Evolutionary conservation across 92 coral and sea anemone species (phyloP).

Genomic region (Parazoanthus atlanticus): DNA sequence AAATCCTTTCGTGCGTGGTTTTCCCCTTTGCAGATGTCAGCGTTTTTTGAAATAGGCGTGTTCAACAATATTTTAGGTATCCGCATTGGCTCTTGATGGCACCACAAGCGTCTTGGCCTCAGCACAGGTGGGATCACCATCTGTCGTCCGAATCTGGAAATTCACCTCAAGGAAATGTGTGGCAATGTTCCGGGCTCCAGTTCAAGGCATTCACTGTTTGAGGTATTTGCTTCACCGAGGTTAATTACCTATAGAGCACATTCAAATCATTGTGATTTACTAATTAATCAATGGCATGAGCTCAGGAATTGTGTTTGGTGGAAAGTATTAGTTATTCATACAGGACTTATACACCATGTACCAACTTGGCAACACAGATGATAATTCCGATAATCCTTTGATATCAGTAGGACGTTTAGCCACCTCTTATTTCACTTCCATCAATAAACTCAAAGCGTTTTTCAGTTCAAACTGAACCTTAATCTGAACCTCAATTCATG

Average conservation of each 20-base stretch:
- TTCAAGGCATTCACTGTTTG: slow-evolving; percentile 77
- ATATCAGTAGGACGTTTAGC: too few species aligned
- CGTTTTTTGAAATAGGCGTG: too few species aligned
- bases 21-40: too few species aligned
- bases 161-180: slow-evolving; percentile 81
- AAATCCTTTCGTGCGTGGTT: too few species aligned
- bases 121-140: slow-evolving; percentile 89
- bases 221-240: slow-evolving; percentile 59
- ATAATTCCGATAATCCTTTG: too few species aligned
- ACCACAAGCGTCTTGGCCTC: slow-evolving; percentile 83
- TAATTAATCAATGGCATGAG: too few species aligned
- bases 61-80: slow-evolving; percentile 62
- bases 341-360: not conserved
- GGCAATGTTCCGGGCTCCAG: slow-evolving; percentile 91
- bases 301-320: not conserved
- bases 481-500: too few species aligned
- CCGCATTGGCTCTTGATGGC: slow-evolving; percentile 94
- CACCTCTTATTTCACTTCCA: too few species aligned
- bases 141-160: slow-evolving; percentile 94
- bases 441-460: too few species aligned
- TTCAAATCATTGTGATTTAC: not conserved
- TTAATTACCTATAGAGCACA: not conserved
- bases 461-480: too few species aligned
- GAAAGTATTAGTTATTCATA: not conserved
- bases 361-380: too few species aligned